These are phyloP conservation scores for Tenthredo notha DNA, from an alignment of 2,888 invertebrate species.

Conservation along the genomic window DNA sequence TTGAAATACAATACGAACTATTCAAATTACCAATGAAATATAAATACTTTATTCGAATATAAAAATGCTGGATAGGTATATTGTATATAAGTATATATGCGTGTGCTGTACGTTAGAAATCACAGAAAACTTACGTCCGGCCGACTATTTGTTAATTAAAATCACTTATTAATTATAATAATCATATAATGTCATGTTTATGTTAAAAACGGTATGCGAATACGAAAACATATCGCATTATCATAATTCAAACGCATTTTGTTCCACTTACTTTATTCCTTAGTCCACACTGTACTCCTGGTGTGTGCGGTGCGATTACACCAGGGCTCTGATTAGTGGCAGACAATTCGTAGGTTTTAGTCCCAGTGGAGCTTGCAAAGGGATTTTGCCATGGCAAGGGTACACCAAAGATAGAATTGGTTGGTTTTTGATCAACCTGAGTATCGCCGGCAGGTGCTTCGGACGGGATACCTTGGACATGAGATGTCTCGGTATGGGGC, in stretches of 20 bases:
- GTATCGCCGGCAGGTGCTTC: background rate
- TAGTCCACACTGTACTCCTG: slow-evolving; percentile 74
- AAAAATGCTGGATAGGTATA: background rate
- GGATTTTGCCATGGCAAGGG: slow-evolving; percentile 31
- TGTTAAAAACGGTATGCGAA: background rate
- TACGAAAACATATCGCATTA: background rate
- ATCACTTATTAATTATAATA: slow-evolving; percentile 1
- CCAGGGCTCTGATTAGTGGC: slow-evolving; percentile 61
- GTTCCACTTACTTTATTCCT: slow-evolving; percentile 74
- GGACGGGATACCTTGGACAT: background rate
- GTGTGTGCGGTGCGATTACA: slow-evolving; percentile 63
- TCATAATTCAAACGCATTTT: background rate
- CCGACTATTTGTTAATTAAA: background rate
- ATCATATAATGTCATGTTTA: background rate
- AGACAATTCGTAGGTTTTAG: slow-evolving; percentile 59
- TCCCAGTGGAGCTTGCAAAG: slow-evolving; percentile 60
- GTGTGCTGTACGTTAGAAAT: slow-evolving; percentile 4
- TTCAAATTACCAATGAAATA: background rate
- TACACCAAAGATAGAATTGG: background rate
- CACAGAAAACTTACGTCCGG: slow-evolving; percentile 1
- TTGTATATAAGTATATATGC: background rate
- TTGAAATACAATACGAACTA: background rate
- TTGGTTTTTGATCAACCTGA: background rate
- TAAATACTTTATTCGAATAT: slow-evolving; percentile 36
- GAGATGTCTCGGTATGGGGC: background rate